Percentiles rank a stretch among this genome's conserved stretches.
These are phyloP conservation scores for Anagrus nilaparvatae DNA, from an alignment of 1,140 invertebrate species.

Conservation along the genomic window DNA sequence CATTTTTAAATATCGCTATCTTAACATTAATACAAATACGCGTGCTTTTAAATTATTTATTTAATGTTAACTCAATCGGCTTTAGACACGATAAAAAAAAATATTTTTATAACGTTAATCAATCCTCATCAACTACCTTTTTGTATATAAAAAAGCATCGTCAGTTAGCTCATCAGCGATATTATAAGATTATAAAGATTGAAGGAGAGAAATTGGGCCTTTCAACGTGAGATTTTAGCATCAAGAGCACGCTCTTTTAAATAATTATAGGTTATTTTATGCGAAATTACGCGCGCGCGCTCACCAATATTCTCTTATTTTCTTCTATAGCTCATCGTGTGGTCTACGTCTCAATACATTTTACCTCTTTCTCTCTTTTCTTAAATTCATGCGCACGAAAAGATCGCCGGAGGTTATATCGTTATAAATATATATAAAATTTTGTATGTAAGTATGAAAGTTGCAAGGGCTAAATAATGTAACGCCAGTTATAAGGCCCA, in stretches of 20 bases:
- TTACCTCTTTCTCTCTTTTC: conserved; percentile 4
- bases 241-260: conserved; percentile 16
- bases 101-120: too few species aligned
- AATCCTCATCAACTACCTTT: too few species aligned
- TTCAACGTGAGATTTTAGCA: neutral
- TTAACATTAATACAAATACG: too few species aligned
- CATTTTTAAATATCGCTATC: too few species aligned
- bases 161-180: too few species aligned
- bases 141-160: too few species aligned
- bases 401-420: too few species aligned
- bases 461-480: conserved; percentile 9
- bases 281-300: conserved; percentile 29
- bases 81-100: too few species aligned
- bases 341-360: conserved; percentile 34
- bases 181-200: too few species aligned
- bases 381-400: too few species aligned
- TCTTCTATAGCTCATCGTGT: conserved; percentile 22
- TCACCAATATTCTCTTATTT: conserved; percentile 14
- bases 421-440: neutral
- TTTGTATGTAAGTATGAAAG: neutral
- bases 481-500: conserved; percentile 9
- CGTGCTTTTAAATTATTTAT: too few species aligned
- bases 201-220: neutral
- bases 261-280: conserved; percentile 32
- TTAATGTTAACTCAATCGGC: too few species aligned